These are phyloP conservation scores for Albula glossodonta DNA, from an alignment of 2,113 vertebrate species.

Conservation along the genomic window DNA sequence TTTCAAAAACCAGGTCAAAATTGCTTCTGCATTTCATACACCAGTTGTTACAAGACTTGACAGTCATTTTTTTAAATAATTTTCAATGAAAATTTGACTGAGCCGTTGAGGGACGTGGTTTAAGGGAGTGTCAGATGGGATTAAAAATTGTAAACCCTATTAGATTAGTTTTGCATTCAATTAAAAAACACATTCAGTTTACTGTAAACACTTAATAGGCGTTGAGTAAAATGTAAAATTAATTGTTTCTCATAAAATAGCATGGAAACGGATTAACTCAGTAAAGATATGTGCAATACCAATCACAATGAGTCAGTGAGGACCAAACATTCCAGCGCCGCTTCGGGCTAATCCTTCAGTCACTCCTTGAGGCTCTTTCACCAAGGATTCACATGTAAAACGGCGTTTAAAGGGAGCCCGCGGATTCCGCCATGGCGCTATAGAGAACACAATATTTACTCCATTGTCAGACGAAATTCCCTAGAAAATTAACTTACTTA, in stretches of 20 bases:
- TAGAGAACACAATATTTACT: constrained; percentile 34
- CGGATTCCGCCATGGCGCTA: constrained; percentile 26
- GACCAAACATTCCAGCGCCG: constrained; percentile 22
- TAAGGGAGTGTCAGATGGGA: background rate
- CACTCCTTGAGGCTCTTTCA: constrained; percentile 14
- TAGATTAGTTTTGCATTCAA: background rate
- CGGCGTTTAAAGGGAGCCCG: constrained; percentile 25
- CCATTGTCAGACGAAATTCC: constrained; percentile 42
- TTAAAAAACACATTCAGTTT: background rate
- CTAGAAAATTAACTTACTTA: constrained; percentile 42
- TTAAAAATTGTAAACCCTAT: background rate
- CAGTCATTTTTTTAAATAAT: background rate
- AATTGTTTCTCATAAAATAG: constrained; percentile 35
- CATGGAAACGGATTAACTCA: constrained; percentile 33
- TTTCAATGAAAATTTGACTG: background rate
- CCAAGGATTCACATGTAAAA: constrained; percentile 47
- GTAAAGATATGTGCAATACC: background rate
- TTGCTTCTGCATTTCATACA: background rate
- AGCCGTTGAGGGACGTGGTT: background rate
- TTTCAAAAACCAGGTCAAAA: background rate
- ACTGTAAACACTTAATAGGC: background rate
- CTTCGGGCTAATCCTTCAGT: constrained; percentile 34
- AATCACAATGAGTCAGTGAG: constrained; percentile 33
- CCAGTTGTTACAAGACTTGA: background rate
- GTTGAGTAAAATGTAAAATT: constrained; percentile 8